Conservation (phyloP, 2,113 vertebrate species). For the Orcinus orca region DNA sequence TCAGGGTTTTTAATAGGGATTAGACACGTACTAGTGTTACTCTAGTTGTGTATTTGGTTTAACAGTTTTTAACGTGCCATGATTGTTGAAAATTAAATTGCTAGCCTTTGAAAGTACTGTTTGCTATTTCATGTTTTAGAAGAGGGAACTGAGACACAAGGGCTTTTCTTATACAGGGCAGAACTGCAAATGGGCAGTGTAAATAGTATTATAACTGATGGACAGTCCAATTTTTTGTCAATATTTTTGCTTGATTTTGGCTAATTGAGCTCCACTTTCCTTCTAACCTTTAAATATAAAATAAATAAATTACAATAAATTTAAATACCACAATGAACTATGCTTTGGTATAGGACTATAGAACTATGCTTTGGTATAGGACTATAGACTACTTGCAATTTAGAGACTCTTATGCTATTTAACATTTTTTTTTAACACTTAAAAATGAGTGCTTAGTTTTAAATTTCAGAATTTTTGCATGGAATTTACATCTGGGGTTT, state of each 20-base stretch:
- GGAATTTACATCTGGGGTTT: background rate
- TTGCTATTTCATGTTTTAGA: background rate
- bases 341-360: background rate
- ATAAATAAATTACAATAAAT: background rate
- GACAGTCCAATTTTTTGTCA: background rate
- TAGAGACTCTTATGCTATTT: background rate
- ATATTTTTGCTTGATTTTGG: slow-evolving; percentile 6
- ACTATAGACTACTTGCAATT: background rate
- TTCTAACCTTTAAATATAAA: slow-evolving; percentile 32
- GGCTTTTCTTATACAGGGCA: background rate
- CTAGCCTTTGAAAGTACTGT: background rate
- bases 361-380: background rate
- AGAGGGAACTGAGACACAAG: background rate
- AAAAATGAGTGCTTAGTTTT: slow-evolving; percentile 1
- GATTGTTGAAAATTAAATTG: slow-evolving; percentile 2
- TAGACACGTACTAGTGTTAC: background rate
- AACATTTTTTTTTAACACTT: background rate
- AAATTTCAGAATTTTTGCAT: slow-evolving; percentile 37
- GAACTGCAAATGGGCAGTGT: background rate
- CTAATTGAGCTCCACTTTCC: background rate
- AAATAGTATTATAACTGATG: background rate
- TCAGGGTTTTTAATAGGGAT: background rate
- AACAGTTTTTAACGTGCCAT: background rate
- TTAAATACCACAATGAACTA: background rate
- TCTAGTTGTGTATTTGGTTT: background rate